Base-by-base conservation (phyloP, 1,140 invertebrate species). In the Cydia strobilella region DNA sequence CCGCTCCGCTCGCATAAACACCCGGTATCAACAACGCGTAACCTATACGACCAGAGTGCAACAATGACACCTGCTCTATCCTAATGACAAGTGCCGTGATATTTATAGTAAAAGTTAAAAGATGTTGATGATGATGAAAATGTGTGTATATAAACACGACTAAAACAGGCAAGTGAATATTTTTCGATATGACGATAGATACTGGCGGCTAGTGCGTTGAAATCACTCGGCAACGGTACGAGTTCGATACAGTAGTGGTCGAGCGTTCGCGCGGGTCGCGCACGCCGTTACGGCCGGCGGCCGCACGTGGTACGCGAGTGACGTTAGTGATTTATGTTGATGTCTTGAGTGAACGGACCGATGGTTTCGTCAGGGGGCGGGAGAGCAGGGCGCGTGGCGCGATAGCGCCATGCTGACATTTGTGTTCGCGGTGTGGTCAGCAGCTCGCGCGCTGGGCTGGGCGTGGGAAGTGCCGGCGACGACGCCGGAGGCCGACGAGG, bases 361-460 rank as follows among this genome's bases (percentile, higher is more conserved):
- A 91, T 90, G 87, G 77, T 81, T 83, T 81, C 84, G 82, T 73
- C 83, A 77, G 83, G 78, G 85, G 84, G 83, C 54, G 79, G 88
- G 78, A 77, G 87, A 73, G 81, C 77, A 74, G 75, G 89, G 79
- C 83, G 88, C 62, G 85, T 84, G 83, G 84, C 83, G 72, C 85
- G 90, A 78, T 90, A 88, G 83, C 80, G 76, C 51, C 25, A 93
- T 93, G 90, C 77, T 92, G 76, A 90, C 88, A 76, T 82, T 91
- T 35, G 86, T 92, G 79, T 89, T 90, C 74, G 89, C 90, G 84
- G 84, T 88, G 79, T 90, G 89, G 90, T 84, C 86, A 74, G 90
- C 86, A 73, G 90, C 85, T 79, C 90, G 89, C 79, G 89, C 89
- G 82, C 86, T 92, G 77, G 88, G 90, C 83, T 90, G 86, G 87